Evolutionary conservation across 2,888 invertebrate species (phyloP).

Genomic region (Ectemnius lituratus): DNA sequence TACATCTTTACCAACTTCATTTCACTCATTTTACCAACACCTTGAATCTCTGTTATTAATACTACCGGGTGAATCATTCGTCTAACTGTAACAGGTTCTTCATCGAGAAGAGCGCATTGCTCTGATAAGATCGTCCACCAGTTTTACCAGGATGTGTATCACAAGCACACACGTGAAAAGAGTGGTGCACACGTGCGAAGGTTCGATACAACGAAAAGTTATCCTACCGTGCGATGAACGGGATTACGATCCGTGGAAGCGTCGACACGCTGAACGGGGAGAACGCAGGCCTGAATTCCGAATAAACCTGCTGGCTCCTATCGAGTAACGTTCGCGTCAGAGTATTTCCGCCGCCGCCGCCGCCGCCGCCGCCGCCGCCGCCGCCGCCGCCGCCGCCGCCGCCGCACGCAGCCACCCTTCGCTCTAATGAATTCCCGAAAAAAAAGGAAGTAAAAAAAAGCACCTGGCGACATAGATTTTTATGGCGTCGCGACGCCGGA

Average conservation of each 20-base stretch:
- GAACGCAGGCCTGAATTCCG: too few relatives aligned
- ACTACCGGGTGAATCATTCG: not conserved
- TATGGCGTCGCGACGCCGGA: conserved; percentile 9
- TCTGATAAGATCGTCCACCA: not conserved
- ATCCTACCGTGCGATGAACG: conserved; percentile 9
- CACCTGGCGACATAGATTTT: conserved; percentile 20
- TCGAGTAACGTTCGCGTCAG: too few relatives aligned
- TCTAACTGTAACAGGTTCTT: conserved; percentile 3
- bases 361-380: too few relatives aligned
- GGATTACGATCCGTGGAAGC: not conserved
- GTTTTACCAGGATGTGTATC: not conserved
- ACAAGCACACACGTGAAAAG: too few relatives aligned
- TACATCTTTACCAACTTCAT: too few relatives aligned
- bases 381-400: too few relatives aligned
- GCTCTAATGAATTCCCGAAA: conserved; percentile 1
- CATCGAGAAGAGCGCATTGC: not conserved
- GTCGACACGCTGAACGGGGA: not conserved
- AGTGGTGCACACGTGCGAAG: too few relatives aligned
- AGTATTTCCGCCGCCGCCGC: too few relatives aligned
- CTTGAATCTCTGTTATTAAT: not conserved
- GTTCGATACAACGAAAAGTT: not conserved
- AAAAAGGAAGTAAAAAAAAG: too few relatives aligned
- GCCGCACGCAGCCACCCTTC: too few relatives aligned
- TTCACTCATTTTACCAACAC: not conserved
- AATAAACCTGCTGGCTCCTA: too few relatives aligned